Evolutionary conservation across 2,113 vertebrate genomes (phyloP).

Genomic region (Salminus brasiliensis): DNA sequence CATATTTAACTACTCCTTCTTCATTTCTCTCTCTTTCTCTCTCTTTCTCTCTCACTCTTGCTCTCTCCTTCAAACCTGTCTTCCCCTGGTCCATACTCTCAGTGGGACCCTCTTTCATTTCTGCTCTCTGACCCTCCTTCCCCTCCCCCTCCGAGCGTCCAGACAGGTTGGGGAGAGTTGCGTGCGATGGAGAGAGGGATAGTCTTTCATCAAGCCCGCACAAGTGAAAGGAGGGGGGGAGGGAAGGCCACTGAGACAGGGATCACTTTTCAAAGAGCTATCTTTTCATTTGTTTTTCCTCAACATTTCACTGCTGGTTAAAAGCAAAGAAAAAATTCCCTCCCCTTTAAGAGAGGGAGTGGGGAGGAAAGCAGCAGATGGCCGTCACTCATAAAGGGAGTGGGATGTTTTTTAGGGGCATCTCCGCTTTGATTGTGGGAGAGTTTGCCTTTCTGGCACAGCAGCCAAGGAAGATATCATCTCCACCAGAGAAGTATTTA

Average conservation of each 20-base stretch:
- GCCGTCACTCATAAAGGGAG: slow-evolving; percentile 62
- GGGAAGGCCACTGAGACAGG: slow-evolving; percentile 51
- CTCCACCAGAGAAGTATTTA: slow-evolving; percentile 46
- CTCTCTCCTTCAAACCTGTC: slow-evolving; percentile 18
- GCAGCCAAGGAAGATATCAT: slow-evolving; percentile 68
- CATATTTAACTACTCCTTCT: neutral
- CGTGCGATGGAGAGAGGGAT: slow-evolving; percentile 67
- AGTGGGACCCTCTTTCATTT: slow-evolving; percentile 18
- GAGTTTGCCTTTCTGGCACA: slow-evolving; percentile 39
- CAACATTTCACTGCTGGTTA: slow-evolving; percentile 66
- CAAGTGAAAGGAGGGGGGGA: slow-evolving; percentile 61
- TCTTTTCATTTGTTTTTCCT: slow-evolving; percentile 75
- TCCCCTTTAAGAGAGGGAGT: slow-evolving; percentile 44
- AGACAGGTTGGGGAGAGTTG: slow-evolving; percentile 60
- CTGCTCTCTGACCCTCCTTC: slow-evolving; percentile 34
- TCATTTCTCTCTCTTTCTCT: slow-evolving; percentile 10
- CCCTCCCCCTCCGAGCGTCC: slow-evolving; percentile 24
- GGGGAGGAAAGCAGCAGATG: slow-evolving; percentile 55
- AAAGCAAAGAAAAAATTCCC: slow-evolving; percentile 36
- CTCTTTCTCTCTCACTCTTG: neutral
- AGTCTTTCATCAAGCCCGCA: slow-evolving; percentile 72
- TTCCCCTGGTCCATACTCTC: slow-evolving; percentile 31
- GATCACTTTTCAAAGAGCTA: slow-evolving; percentile 75
- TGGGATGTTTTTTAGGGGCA: slow-evolving; percentile 59
- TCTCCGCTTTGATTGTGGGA: slow-evolving; percentile 62